phyloP scores from a whole-genome alignment of 1,140 invertebrate genomes.

The Heliconius hewitsoni region DNA sequence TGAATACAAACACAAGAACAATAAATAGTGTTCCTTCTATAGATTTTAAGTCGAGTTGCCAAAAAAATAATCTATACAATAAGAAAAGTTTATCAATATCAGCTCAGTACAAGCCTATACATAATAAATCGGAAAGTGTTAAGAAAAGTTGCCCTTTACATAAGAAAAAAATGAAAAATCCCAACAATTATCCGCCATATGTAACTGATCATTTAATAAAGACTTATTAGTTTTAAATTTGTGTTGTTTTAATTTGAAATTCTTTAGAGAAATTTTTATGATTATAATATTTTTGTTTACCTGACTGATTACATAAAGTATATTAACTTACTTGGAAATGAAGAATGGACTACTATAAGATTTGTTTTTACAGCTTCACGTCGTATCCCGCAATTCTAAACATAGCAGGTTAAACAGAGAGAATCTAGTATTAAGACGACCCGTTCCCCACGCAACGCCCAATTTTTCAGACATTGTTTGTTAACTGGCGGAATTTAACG shows the following conservation, averaged over 20 bases:
- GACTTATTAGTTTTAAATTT: conserved; percentile 60
- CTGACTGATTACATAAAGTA: too few relatives aligned
- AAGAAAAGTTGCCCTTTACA: conserved; percentile 71
- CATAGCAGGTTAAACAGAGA: too few relatives aligned
- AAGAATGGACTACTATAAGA: too few relatives aligned
- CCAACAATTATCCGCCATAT: conserved; percentile 51
- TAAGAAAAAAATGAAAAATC: conserved; percentile 67
- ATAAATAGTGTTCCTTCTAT: conserved; percentile 38
- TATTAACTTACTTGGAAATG: too few relatives aligned
- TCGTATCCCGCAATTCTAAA: too few relatives aligned
- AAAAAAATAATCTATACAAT: conserved; percentile 49
- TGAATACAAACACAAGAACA: conserved; percentile 40
- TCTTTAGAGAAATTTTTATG: too few relatives aligned
- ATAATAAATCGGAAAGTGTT: conserved; percentile 68
- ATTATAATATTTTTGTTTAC: too few relatives aligned
- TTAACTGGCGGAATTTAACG: too few relatives aligned
- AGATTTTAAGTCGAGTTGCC: conserved; percentile 53
- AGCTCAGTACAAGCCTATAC: conserved; percentile 62
- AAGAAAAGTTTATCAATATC: conserved; percentile 66
- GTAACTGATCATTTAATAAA: conserved; percentile 75
- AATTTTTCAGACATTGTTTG: too few relatives aligned
- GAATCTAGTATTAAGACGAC: too few relatives aligned
- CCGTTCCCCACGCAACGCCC: too few relatives aligned
- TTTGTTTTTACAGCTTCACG: not conserved
- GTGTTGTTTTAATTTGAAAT: not conserved